Conservation (phyloP, 1,140 invertebrate genomes). For the Penaeus indicus region DNA sequence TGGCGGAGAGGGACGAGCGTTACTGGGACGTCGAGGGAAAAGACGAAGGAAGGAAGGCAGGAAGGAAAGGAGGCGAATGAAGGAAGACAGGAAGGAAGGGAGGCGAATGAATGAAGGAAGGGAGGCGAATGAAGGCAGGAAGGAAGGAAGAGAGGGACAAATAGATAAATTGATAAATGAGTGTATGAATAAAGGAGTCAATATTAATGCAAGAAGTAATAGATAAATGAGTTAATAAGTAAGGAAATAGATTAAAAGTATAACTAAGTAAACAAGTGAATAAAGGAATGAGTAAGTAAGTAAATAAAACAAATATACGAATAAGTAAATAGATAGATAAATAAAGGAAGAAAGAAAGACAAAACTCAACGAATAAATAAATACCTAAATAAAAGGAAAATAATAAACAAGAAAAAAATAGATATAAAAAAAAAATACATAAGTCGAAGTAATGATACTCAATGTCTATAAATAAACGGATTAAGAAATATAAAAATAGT, state of each 20-base stretch:
- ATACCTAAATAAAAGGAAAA: no score
- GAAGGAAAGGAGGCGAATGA: not conserved
- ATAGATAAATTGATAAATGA: not conserved
- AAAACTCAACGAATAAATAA: not conserved
- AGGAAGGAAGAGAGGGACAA: not conserved
- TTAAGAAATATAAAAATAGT: no score
- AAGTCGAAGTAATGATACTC: no score
- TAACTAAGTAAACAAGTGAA: not conserved
- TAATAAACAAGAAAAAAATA: not conserved
- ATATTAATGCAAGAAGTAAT: no score
- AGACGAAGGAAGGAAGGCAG: not conserved
- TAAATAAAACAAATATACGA: not conserved
- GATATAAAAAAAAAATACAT: not conserved
- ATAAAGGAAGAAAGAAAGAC: not conserved
- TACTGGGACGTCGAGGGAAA: not conserved
- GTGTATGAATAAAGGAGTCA: not conserved
- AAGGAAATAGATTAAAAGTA: not conserved
- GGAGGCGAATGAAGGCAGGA: not conserved
- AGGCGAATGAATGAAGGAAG: not conserved
- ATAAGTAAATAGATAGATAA: not conserved
- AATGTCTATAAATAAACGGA: no score
- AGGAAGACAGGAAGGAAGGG: not conserved
- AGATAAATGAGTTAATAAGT: not conserved
- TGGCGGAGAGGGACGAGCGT: slow-evolving; percentile 63
- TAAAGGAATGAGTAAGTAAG: not conserved